Evolutionary conservation across 1,140 invertebrate genomes (phyloP), one percentile per base, ranked within the genome.

Genomic region (Cotesia vestalis): DNA sequence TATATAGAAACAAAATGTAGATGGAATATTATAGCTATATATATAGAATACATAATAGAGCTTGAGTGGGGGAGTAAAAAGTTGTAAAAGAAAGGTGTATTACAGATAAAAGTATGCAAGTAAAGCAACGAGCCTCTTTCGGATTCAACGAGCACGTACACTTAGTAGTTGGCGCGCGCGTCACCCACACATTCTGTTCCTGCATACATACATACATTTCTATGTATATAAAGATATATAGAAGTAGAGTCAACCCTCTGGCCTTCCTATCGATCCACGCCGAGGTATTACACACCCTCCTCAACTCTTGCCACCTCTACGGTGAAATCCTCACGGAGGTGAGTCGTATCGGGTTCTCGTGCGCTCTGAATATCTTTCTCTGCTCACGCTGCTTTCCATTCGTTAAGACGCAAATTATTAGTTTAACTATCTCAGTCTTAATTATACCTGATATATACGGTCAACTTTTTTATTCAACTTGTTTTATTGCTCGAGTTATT

Each of bases 201-300:
- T 46, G 11, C 11, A 6, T 46, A 46, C 11, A 8, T 46, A 46
- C 11, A 46, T 6, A 46, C 11, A 5, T 8, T 9, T 46, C 2
- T 46, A 46, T 46, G 11, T 46, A 46, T 46, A 8, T 46, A 46
- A 9, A 46, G 6, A 40, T 9, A 46, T 46, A 46, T 46, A 46
- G 4, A 46, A 2, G 11, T 6, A 46, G 40, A 46, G 40, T 72
- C 70, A 72, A 72, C 70, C 83, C 84, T 85, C 82, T 83, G 83
- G 83, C 84, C 84, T 84, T 84, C 79, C 81, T 85, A 85, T 85
- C 83, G 84, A 84, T 85, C 84, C 80, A 79, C 71, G 78, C 81
- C 81, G 81, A 84, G 81, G 79, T 85, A 84, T 85, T 80, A 83
- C 81, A 79, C 82, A 78, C 80, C 81, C 83, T 81, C 81, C 77